Percentiles rank a stretch among this genome's conserved stretches.
These are phyloP conservation scores for Paralichthys olivaceus DNA, from an alignment of 2,113 vertebrate genomes.

Conservation along the genomic window DNA sequence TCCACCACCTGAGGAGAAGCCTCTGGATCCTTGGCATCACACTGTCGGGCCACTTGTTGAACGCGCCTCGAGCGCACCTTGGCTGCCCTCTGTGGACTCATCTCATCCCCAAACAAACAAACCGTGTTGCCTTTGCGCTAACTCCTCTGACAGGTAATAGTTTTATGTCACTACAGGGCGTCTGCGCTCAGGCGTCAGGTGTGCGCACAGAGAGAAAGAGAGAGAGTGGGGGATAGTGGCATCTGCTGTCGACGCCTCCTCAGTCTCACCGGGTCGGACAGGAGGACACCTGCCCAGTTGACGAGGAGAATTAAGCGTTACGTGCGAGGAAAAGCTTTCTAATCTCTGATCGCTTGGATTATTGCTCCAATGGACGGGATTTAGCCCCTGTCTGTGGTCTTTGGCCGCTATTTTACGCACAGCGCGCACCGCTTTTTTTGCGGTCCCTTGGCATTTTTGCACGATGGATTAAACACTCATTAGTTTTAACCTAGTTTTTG, in stretches of 20 bases:
- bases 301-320: slow-evolving; percentile 62
- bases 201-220: slow-evolving; percentile 3
- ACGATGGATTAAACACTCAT: slow-evolving; percentile 53
- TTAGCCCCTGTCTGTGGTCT: slow-evolving; percentile 11
- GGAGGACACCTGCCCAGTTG: slow-evolving; percentile 39
- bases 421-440: neutral
- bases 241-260: slow-evolving; percentile 53
- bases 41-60: no score
- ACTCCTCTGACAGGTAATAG: neutral
- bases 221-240: neutral
- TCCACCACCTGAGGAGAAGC: slow-evolving; percentile 2
- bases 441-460: neutral
- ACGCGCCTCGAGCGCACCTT: neutral
- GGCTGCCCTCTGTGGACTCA: neutral
- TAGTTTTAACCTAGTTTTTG: slow-evolving; percentile 26
- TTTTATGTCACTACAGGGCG: neutral
- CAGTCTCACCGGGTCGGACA: slow-evolving; percentile 23
- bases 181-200: slow-evolving; percentile 33
- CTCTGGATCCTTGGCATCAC: neutral
- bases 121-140: neutral
- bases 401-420: slow-evolving; percentile 48
- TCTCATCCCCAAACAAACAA: neutral
- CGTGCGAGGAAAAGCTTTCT: slow-evolving; percentile 60
- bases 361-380: slow-evolving; percentile 47
- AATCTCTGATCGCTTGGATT: slow-evolving; percentile 77